Conservation (phyloP, 2,888 invertebrate genomes). For the Pheosia tremula region DNA sequence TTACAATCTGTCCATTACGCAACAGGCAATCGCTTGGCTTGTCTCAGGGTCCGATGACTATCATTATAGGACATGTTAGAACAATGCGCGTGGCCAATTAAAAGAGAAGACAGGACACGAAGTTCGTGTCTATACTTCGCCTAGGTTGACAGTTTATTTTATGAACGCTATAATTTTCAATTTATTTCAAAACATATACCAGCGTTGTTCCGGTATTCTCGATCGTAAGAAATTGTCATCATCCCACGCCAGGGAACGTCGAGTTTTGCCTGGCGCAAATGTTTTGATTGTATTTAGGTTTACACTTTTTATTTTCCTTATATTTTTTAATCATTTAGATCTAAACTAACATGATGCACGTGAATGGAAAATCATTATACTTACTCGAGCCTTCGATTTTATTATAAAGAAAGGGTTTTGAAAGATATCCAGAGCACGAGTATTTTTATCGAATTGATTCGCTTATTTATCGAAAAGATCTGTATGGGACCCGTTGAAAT, state of each 20-base stretch:
- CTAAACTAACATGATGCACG: too few species aligned
- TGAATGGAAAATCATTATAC: too few species aligned
- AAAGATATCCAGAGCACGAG: too few species aligned
- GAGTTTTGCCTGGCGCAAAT: slow-evolving; percentile 40
- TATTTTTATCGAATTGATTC: too few species aligned
- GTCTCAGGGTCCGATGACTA: slow-evolving; percentile 43
- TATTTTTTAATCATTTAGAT: too few species aligned
- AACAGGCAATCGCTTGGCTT: slow-evolving; percentile 47
- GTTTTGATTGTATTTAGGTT: slow-evolving; percentile 27
- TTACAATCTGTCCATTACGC: slow-evolving; percentile 42
- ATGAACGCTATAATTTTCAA: slow-evolving; percentile 67
- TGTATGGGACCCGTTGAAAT: too few species aligned
- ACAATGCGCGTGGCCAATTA: slow-evolving; percentile 72
- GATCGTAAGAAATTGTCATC: slow-evolving; percentile 51
- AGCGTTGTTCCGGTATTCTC: slow-evolving; percentile 45
- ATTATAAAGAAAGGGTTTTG: too few species aligned
- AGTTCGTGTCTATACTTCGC: slow-evolving; percentile 60
- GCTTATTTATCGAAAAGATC: too few species aligned
- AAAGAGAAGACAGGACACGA: slow-evolving; percentile 65
- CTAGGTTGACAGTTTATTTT: slow-evolving; percentile 59
- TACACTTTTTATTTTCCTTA: slow-evolving; percentile 4
- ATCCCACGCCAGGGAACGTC: slow-evolving; percentile 51
- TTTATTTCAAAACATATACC: slow-evolving; percentile 60
- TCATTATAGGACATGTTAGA: slow-evolving; percentile 53
- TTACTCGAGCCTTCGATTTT: too few species aligned